Conservation (phyloP, 2,113 vertebrate genomes). For the Cervus canadensis region DNA sequence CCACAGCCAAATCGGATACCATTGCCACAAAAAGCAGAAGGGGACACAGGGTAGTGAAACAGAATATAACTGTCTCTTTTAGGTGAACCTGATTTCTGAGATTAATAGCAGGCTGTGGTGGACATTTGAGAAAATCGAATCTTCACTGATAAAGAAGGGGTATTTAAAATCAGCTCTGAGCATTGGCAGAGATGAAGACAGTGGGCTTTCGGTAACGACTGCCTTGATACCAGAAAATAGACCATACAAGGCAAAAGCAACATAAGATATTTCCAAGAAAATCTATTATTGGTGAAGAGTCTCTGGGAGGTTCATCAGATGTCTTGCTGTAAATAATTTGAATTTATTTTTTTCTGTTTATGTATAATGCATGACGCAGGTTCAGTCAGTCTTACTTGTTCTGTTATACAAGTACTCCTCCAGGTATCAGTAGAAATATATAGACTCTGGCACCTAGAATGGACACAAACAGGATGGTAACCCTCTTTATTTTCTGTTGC, state of each 20-base stretch:
- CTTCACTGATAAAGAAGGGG: not conserved
- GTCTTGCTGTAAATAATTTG: not conserved
- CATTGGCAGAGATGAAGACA: not conserved
- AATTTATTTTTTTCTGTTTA: not conserved
- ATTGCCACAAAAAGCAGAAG: not conserved
- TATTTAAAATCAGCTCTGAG: not conserved
- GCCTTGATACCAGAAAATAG: not conserved
- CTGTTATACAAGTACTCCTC: not conserved
- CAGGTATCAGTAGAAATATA: not conserved
- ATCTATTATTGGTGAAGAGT: not conserved
- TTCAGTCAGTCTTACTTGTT: not conserved
- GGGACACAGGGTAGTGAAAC: not conserved
- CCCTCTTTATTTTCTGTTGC: not conserved
- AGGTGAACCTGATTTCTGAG: not conserved
- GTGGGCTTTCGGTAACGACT: not conserved
- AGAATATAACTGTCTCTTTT: not conserved
- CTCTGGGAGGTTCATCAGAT: not conserved
- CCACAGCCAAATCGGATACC: not conserved
- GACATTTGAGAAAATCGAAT: not conserved
- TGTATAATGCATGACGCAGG: not conserved
- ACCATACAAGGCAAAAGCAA: not conserved
- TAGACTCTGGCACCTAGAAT: not conserved
- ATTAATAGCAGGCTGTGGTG: not conserved
- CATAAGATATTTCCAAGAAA: not conserved
- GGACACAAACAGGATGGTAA: not conserved